phyloP scores from a whole-genome alignment of 64 coral and sea anemone species.

The Pocillopora verrucosa region DNA sequence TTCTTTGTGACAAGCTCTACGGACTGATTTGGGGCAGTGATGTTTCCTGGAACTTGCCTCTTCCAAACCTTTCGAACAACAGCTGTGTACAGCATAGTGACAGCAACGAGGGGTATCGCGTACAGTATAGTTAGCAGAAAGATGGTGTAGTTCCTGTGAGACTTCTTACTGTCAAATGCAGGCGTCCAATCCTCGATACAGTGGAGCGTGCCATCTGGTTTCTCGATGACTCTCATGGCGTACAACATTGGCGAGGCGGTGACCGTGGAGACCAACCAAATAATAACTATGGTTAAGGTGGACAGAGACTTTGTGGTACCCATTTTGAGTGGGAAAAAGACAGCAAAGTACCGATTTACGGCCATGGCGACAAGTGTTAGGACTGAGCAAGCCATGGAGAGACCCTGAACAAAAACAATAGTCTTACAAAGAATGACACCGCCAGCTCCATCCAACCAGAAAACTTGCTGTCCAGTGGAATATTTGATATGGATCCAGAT shows the following conservation, averaged over 20 bases:
- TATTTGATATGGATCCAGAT: conserved; percentile 27
- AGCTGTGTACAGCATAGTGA: conserved; percentile 48
- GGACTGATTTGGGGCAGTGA: background rate
- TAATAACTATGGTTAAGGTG: background rate
- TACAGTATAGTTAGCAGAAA: conserved; percentile 26
- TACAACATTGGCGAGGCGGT: conserved; percentile 29
- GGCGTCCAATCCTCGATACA: conserved; percentile 43
- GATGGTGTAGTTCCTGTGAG: conserved; percentile 27
- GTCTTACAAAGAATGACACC: conserved; percentile 42
- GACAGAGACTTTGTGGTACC: conserved; percentile 1
- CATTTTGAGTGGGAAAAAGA: conserved; percentile 47
- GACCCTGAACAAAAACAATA: conserved; percentile 17
- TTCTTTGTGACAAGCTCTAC: conserved; percentile 19
- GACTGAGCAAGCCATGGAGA: conserved; percentile 42
- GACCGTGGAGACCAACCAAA: conserved; percentile 36
- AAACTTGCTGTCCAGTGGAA: background rate
- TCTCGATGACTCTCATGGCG: conserved; percentile 25
- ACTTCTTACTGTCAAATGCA: background rate
- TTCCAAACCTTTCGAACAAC: conserved; percentile 61
- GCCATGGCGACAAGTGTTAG: conserved; percentile 54
- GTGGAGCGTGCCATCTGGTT: background rate
- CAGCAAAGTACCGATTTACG: conserved; percentile 44
- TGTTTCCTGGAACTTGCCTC: conserved; percentile 50
- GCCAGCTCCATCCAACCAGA: conserved; percentile 12
- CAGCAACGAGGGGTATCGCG: conserved; percentile 16